Evolutionary conservation across 2,797 vertebrate species (phyloP).

Genomic region (Chaetophractus vellerosus): DNA sequence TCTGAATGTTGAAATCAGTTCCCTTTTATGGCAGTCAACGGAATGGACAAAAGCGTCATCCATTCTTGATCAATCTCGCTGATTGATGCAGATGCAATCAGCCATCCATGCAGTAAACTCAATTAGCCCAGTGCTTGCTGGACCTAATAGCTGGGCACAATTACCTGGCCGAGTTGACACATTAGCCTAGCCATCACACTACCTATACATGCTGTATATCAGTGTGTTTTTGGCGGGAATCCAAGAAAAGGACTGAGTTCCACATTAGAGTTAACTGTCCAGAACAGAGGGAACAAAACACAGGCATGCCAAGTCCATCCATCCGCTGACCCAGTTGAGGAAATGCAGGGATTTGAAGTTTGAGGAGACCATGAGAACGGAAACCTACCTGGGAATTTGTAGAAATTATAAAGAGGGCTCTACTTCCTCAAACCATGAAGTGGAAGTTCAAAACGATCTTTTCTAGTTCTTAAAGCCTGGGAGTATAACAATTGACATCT

Average conservation of each 20-base stretch:
- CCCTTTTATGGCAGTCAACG: too few relatives aligned
- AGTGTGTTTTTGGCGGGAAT: constrained; percentile 44
- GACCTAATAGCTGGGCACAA: too few relatives aligned
- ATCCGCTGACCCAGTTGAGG: neutral
- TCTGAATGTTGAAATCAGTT: too few relatives aligned
- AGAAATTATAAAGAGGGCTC: neutral
- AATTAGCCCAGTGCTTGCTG: too few relatives aligned
- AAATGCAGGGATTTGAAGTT: neutral
- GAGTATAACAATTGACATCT: neutral
- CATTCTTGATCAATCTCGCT: too few relatives aligned
- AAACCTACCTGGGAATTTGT: neutral
- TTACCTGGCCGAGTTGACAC: too few relatives aligned
- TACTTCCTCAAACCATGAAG: neutral
- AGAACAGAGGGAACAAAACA: neutral
- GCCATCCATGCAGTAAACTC: too few relatives aligned
- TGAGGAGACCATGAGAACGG: neutral
- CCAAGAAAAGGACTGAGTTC: neutral
- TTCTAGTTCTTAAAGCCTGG: constrained; percentile 20
- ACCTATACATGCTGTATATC: neutral
- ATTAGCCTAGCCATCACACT: too few relatives aligned
- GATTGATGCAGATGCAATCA: too few relatives aligned
- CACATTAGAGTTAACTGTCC: neutral
- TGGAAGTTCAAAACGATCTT: constrained; percentile 4
- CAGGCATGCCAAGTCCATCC: neutral
- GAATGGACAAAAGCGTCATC: too few relatives aligned